Evolutionary conservation across 2,113 vertebrate species (phyloP), one percentile per base, ranked within the genome.

Genomic region (Prietella phreatophila): DNA sequence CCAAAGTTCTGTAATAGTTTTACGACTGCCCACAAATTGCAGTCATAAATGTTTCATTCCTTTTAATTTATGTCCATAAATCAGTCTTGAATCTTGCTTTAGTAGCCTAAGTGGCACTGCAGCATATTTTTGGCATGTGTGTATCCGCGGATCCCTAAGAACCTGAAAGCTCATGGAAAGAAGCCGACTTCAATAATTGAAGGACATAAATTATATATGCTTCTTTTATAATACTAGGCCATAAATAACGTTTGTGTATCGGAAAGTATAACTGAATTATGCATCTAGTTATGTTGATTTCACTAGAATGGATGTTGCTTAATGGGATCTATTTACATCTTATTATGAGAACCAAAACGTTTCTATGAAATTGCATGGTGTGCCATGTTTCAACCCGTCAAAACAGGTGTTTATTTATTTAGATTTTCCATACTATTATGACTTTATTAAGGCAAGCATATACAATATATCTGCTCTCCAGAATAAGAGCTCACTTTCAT

Each of bases 1-100:
- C 94, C 93, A 95, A 95, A 95, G 94, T 96, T 95, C 92, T 93
- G 92, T 94, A 95, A 95, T 95, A 95, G 94, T 95, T 95, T 95
- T 95, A 94, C 94, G 93, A 95, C 94, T 93, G 91, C 91, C 94
- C 94, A 90, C 94, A 95, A 95, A 95, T 95, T 95, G 94, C 94
- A 88, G 88, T 92, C 94, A 94, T 96, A 94, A 93, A 95, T 95
- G 94, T 95, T 95, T 95, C 92, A 95, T 94, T 93, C 94, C 93
- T 95, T 96, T 95, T 95, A 95, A 96, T 96, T 96, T 94, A 93
- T 92, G 78, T 85, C 88, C 94, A 95, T 96, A 95, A 95, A 95
- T 95, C 95, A 95, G 89, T 89, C 93, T 92, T 79, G 90, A 91
- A 91, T 92, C 91, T 61, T 91, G 93, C 93, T 92, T 89, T 91